Percentiles rank a stretch among this genome's conserved stretches.
Evolutionary conservation across 2,888 invertebrate genomes (phyloP).

Genomic region (Leucophenga maculata): DNA sequence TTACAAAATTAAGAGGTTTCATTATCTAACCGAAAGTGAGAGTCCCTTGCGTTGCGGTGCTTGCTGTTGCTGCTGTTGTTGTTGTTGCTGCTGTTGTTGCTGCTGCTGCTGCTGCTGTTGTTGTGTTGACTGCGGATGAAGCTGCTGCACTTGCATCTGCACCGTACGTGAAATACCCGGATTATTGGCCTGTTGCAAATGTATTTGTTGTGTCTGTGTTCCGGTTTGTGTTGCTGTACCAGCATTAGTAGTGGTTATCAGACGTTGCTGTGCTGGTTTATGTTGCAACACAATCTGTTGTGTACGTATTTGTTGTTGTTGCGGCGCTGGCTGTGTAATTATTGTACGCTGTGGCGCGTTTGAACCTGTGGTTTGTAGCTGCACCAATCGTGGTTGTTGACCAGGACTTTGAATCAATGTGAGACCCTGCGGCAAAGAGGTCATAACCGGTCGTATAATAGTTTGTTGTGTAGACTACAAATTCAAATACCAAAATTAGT

Average conservation of each 20-base stretch:
- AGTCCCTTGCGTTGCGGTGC: conserved; percentile 69
- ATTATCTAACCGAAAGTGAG: conserved; percentile 68
- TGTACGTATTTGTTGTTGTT: conserved; percentile 66
- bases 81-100: conserved; percentile 71
- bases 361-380: conserved; percentile 68
- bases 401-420: conserved; percentile 72
- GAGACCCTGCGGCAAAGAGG: conserved; percentile 70
- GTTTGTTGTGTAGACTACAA: conserved; percentile 69
- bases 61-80: conserved; percentile 53
- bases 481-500: not conserved
- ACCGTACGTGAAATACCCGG: conserved; percentile 59
- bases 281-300: conserved; percentile 70
- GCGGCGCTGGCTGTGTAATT: conserved; percentile 64
- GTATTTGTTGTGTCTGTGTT: conserved; percentile 48
- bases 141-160: conserved; percentile 65
- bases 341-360: conserved; percentile 69
- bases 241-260: conserved; percentile 60
- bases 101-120: conserved; percentile 63
- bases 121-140: conserved; percentile 64
- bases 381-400: conserved; percentile 72
- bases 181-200: conserved; percentile 49
- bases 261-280: conserved; percentile 65
- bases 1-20: not conserved
- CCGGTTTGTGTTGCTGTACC: conserved; percentile 46
- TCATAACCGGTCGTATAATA: conserved; percentile 70